Percentiles rank a stretch among this genome's conserved stretches.
phyloP scores from a whole-genome alignment of 2,113 vertebrate genomes.

The Emydura subglobosa region DNA sequence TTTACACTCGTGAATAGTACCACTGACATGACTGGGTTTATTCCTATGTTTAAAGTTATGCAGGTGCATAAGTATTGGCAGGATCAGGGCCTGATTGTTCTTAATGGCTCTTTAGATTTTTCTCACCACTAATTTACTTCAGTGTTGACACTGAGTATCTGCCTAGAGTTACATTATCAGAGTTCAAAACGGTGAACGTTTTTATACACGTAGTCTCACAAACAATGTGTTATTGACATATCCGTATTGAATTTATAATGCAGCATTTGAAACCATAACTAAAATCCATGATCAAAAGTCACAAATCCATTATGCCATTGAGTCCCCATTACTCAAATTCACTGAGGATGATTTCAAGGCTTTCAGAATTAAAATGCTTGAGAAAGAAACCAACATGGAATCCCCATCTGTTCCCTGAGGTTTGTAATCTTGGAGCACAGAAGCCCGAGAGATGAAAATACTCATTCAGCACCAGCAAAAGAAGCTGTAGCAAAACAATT shows the following conservation, averaged over 20 bases:
- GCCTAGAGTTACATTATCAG: background rate
- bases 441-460: background rate
- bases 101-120: background rate
- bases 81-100: background rate
- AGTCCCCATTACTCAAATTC: background rate
- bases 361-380: background rate
- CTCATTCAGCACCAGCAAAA: background rate
- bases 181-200: background rate
- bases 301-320: background rate
- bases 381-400: background rate
- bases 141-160: background rate
- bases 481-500: background rate
- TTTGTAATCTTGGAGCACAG: background rate
- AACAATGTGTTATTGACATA: background rate
- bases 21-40: background rate
- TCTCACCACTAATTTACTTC: background rate
- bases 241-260: background rate
- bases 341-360: background rate
- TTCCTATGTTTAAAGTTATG: background rate
- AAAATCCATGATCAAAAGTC: background rate
- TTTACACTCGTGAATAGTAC: background rate
- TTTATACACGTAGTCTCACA: background rate
- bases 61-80: background rate
- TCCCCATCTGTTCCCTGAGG: background rate
- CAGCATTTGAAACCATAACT: background rate